Evolutionary conservation across 2,888 invertebrate species (phyloP), one percentile per base, ranked within the genome.

Genomic region (Rhingia rostrata): DNA sequence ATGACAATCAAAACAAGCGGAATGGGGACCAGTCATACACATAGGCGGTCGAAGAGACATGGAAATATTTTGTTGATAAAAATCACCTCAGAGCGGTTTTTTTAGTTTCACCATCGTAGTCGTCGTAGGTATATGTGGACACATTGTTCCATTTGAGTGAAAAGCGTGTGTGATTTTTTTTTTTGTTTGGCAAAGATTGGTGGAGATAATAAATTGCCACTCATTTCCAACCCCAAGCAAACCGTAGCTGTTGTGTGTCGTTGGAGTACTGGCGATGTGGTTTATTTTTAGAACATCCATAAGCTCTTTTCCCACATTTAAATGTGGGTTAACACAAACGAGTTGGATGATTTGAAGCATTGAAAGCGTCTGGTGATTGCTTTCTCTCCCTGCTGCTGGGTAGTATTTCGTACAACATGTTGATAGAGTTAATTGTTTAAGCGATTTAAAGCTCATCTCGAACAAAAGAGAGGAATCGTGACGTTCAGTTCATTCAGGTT

Each of bases 201-300:
- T 30, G 37, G 33, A 56, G 58, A 47, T 66, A 51, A 75, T 14
- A 6, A 45, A 45, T 45, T 67, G 41, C 39, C 54, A 56, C 61
- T 64, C 64, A 12, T 30, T 72, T 53, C 43, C 37, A 72, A 35
- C 37, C 54, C 63, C 54, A 49, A 60, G 4, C 32, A 61, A 67
- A 30, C 39, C 6, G 41, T 9, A 30, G 22, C 30, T 4, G 30
- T 30, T 49, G 49, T n/a, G 12, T 69, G 51, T 43, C 41, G 60
- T 35, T 35, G 60, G 56, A 60, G 30, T 35, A 67, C 14, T 77
- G 37, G n/a, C 30, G 30, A 54, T 47, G 45, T 47, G 37, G 4
- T 63, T 69, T 78, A 78, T 77, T 69, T 77, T 69, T 78, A 78
- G 70, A 78, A 70, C 7, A 43, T 51, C 37, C 69, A 56, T 67